Evolutionary conservation across 92 coral and sea anemone genomes (phyloP), one percentile per base, ranked within the genome.

Genomic region (Meandrina meandrites): DNA sequence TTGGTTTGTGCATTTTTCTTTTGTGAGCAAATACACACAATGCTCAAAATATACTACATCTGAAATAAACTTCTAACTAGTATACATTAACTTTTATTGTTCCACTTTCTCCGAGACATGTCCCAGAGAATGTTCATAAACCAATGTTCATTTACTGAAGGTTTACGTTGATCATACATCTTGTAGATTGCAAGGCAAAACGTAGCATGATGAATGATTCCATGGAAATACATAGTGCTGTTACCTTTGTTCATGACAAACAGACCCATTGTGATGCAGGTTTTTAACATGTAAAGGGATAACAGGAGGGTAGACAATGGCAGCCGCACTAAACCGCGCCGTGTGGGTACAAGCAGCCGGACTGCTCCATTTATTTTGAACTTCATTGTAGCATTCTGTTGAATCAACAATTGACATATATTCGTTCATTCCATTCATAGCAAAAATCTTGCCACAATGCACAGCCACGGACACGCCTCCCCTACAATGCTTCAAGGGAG

Each of bases 341-440:
- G 97, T 93, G 75, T 91, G 95, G 19, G 99, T 97, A 86, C 92
- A 90, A 36, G 98, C 94, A 16, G 94, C 91, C 1, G 90, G 96
- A 56, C 94, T 89, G 47, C 86, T 95, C 99, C 99, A 97, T 11
- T 82, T 85, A 77, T 97, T 87, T 73, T 91, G 89, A 40, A 94
- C 95, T 74, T 97, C 99, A 47, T 97, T 91, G 78, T 97, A 97
- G 57, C 98, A 93, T 79, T 97, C 99, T 12, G 93, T 98, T 2
- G 96, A 85, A 87, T 97, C 95, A 53, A 95, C 98, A 27, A 92
- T 93, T 22, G 99, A 95, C 99, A 97, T 97, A 87, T 95, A 97
- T 84, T 95, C 98, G 72, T 93, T 97, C 99, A 97, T 97, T 54
- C 99, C 99, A 79, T 97, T 97, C 40, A 97, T 92, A 12, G 98